Evolutionary conservation across 2,113 vertebrate genomes (phyloP).

Genomic region (Macquaria ambigua): DNA sequence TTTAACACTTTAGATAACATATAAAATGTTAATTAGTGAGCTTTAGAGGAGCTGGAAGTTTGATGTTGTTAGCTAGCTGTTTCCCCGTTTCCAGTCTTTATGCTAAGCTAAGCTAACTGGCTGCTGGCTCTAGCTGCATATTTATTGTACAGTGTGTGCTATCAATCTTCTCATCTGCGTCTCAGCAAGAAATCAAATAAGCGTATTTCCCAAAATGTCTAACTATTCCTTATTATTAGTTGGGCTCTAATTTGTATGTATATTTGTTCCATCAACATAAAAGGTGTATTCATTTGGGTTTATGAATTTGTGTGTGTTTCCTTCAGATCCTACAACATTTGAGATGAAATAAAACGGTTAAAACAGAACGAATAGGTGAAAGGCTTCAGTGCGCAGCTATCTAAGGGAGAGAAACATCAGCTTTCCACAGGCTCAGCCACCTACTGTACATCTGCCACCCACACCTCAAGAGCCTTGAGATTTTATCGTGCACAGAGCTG

Average conservation of each 20-base stretch:
- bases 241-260: background rate
- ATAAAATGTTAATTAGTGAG: background rate
- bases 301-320: background rate
- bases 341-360: background rate
- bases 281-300: background rate
- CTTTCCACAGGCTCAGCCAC: constrained; percentile 17
- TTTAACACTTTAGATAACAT: too few relatives aligned
- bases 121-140: background rate
- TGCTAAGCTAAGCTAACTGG: background rate
- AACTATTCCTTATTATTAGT: background rate
- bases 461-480: constrained; percentile 2
- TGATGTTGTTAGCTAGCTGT: background rate
- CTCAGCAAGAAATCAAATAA: background rate
- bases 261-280: background rate
- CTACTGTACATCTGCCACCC: constrained; percentile 14
- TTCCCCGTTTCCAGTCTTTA: background rate
- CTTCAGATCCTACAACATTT: background rate
- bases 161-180: background rate
- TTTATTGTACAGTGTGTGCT: too few relatives aligned
- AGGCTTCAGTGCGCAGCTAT: background rate
- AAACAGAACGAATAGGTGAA: background rate
- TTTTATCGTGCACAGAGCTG: constrained; percentile 7
- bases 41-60: background rate
- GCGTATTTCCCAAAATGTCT: background rate
- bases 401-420: constrained; percentile 5